Evolutionary conservation across 2,888 invertebrate species (phyloP).

Genomic region (Argyresthia goedartella): DNA sequence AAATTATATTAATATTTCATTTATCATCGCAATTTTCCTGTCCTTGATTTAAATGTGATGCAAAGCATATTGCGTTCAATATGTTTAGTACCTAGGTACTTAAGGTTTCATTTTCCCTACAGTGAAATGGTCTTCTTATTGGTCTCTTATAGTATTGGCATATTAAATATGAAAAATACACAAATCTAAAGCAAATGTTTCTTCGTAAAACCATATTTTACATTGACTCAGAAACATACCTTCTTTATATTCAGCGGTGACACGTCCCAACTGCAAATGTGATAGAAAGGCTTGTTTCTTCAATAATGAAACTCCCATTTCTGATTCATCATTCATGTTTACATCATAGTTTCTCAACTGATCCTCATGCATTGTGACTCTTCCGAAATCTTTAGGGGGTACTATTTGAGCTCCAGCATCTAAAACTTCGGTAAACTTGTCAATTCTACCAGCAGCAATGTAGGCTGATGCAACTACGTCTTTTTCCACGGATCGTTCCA

Average conservation of each 20-base stretch:
- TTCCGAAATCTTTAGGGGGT: background rate
- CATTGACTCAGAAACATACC: too few relatives aligned
- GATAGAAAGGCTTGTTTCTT: constrained; percentile 73
- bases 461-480: constrained; percentile 67
- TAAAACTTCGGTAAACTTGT: constrained; percentile 36
- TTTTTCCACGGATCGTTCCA: constrained; percentile 66
- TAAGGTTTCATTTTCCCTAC: background rate
- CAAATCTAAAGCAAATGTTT: too few relatives aligned
- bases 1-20: background rate
- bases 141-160: too few relatives aligned
- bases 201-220: too few relatives aligned
- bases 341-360: too few relatives aligned
- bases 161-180: too few relatives aligned
- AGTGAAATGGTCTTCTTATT: too few relatives aligned
- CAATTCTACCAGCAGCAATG: constrained; percentile 43
- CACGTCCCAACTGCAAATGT: constrained; percentile 66
- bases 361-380: too few relatives aligned
- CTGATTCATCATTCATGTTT: constrained; percentile 23
- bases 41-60: too few relatives aligned
- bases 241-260: constrained; percentile 67
- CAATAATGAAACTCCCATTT: constrained; percentile 19
- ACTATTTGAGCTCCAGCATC: constrained; percentile 13
- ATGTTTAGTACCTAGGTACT: background rate
- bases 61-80: too few relatives aligned
- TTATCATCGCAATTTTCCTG: background rate